Evolutionary conservation across 2,797 vertebrate species (phyloP).

Genomic region (Acanthurus leucopareius): DNA sequence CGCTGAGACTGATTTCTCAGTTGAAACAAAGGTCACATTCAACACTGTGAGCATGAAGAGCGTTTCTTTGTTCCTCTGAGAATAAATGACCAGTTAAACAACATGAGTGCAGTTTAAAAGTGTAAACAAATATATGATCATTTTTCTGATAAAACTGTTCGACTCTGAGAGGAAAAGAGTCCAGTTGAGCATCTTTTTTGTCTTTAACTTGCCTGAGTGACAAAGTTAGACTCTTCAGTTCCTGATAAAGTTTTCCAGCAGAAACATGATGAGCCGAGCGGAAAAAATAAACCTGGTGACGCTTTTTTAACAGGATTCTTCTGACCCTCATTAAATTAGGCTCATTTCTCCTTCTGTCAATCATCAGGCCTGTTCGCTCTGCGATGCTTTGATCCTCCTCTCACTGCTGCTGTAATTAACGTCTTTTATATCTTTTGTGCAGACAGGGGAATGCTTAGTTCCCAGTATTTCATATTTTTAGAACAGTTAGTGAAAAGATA

Average conservation of each 20-base stretch:
- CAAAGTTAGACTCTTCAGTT: background rate
- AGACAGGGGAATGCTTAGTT: conserved; percentile 29
- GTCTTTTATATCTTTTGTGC: background rate
- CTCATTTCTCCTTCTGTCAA: conserved; percentile 25
- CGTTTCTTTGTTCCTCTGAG: too few relatives aligned
- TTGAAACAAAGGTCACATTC: background rate
- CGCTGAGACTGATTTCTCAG: background rate
- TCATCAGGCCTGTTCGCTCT: conserved; percentile 24
- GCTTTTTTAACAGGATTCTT: conserved; percentile 6
- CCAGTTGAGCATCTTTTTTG: background rate
- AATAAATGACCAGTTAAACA: too few relatives aligned
- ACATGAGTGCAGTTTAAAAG: too few relatives aligned
- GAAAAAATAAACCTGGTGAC: background rate
- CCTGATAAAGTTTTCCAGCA: background rate
- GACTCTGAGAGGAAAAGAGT: too few relatives aligned
- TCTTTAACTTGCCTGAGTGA: background rate
- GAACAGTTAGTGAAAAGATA: background rate
- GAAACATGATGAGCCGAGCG: background rate
- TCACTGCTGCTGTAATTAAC: conserved; percentile 18
- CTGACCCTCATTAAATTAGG: conserved; percentile 33
- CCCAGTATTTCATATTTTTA: conserved; percentile 2
- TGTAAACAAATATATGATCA: too few relatives aligned
- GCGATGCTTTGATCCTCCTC: background rate
- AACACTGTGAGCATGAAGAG: too few relatives aligned
- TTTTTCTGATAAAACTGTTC: too few relatives aligned